Conservation (phyloP, 2,113 vertebrate species). For the Antechinus flavipes region DNA sequence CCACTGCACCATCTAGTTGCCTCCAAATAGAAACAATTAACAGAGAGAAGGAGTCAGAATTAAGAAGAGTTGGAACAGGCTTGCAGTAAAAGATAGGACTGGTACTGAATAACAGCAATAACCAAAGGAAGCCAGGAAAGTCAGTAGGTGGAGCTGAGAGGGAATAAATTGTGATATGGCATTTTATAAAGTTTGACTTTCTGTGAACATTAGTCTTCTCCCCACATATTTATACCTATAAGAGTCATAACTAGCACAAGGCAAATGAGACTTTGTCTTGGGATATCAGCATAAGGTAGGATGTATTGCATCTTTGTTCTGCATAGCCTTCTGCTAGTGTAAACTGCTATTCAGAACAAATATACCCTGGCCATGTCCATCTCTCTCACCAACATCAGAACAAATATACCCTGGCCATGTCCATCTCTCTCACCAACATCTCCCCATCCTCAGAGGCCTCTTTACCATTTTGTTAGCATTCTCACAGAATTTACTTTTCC, state of each 20-base stretch:
- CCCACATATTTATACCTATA: neutral
- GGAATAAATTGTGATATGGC: neutral
- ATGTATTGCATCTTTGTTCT: neutral
- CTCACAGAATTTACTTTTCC: neutral
- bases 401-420: neutral
- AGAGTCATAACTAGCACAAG: neutral
- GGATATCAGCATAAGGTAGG: neutral
- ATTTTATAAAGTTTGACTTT: neutral
- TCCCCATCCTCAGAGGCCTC: neutral
- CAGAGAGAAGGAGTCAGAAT: neutral
- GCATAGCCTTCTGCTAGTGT: neutral
- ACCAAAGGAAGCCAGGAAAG: neutral
- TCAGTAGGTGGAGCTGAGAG: neutral
- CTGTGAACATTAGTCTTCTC: neutral
- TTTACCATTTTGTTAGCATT: neutral
- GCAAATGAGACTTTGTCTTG: neutral
- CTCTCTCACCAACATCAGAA: neutral
- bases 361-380: neutral
- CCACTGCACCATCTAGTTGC: too few species aligned
- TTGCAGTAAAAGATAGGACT: neutral
- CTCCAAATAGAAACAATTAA: too few species aligned
- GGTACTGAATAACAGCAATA: neutral
- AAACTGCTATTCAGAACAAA: neutral
- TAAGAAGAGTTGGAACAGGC: neutral
- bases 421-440: too few species aligned